These are phyloP conservation scores for Rhincodon typus DNA, from an alignment of 2,797 vertebrate genomes.

Conservation along the genomic window DNA sequence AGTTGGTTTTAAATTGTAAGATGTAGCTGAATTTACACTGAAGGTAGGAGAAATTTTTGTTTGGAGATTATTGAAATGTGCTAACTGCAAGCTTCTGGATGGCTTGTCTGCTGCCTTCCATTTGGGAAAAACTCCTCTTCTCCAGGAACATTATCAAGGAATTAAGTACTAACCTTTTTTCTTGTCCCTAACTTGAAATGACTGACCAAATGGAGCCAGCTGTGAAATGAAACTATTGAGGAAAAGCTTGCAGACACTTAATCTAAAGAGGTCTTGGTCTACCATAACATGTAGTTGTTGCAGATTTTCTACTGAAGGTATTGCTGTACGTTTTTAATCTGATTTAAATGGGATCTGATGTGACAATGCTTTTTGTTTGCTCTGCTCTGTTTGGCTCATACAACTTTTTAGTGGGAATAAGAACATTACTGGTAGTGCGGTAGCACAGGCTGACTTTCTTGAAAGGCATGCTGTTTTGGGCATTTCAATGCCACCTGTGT, in stretches of 20 bases:
- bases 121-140: not conserved
- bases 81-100: not conserved
- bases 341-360: not conserved
- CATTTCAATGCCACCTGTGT: not conserved
- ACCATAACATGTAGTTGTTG: not conserved
- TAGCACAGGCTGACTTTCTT: not conserved
- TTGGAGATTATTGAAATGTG: too few relatives aligned
- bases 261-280: not conserved
- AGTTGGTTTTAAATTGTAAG: too few relatives aligned
- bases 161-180: not conserved
- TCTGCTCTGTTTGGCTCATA: not conserved
- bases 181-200: not conserved
- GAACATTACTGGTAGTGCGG: not conserved
- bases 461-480: not conserved
- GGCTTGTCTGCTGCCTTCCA: too few relatives aligned
- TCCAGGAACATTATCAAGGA: not conserved
- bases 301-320: not conserved
- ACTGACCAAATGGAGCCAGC: not conserved
- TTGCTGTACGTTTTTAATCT: not conserved
- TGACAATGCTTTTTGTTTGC: not conserved
- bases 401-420: too few relatives aligned
- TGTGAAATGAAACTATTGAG: not conserved
- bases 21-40: not conserved
- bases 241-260: not conserved
- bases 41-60: not conserved